Base-by-base conservation (phyloP, 2,797 vertebrate species). In the Onychomys arenicola region DNA sequence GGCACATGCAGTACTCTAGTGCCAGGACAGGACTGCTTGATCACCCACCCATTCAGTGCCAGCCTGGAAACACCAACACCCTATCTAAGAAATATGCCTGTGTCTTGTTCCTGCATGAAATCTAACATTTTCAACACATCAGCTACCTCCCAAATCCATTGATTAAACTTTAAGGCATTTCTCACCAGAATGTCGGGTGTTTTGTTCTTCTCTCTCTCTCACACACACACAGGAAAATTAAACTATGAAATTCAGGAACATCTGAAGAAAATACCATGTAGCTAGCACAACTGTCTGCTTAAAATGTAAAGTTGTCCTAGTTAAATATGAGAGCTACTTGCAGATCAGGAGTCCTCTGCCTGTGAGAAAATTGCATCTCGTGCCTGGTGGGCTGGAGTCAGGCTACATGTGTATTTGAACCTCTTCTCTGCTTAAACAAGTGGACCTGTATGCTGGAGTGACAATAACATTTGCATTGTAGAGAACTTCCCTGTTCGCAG, bases 51-150 rank as follows among this genome's bases (percentile, higher is more conserved):
- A 6, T 40, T 67, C 76, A 67, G 19, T 25, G 27, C 73, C 46
- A 40, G 5, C 49, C n/a, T 81, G 12, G 25, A 73, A 43, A 49
- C 78, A 25, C 3, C 57, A 52, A n/a, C 52, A 55, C 77, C 77
- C 49, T 59, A n/a, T 59, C 52, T 57, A 57, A 32, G 3, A 90
- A 37, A 40, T 19, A 34, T 76, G 19, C 27, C 86, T 89, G 8
- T 32, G 43, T 52, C 43, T 81, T 91, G 73, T 95, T 89, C 59
- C 93, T 92, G 21, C 73, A 49, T 76, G 57, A 92, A 46, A 63
- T 65, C 61, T 55, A 43, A 87, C 91, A 82, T 73, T 95, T 96
- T 89, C 81, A 85, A 93, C 81, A 14, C 55, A 91, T 61, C 65
- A 29, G 0, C 49, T 93, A 21, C 52, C 21, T 46, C 23, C 46